Conservation (phyloP, 2,888 invertebrate genomes). For the Elmis aenea region DNA sequence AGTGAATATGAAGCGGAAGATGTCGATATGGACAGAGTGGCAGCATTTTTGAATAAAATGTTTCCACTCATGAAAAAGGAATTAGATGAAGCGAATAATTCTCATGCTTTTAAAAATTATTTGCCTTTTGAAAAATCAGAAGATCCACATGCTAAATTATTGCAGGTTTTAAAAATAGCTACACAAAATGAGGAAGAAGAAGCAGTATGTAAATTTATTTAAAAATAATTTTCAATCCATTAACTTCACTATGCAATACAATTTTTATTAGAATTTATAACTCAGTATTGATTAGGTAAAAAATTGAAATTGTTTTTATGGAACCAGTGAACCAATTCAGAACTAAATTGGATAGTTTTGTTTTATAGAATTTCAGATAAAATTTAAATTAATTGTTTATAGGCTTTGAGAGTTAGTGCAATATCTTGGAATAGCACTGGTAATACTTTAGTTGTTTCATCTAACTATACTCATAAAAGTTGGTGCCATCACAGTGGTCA, state of each 20-base stretch:
- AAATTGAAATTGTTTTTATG: too few relatives aligned
- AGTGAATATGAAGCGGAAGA: slow-evolving; percentile 21
- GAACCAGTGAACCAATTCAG: too few relatives aligned
- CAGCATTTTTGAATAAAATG: slow-evolving; percentile 47
- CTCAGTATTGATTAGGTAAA: too few relatives aligned
- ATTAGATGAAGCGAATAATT: slow-evolving; percentile 41
- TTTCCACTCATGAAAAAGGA: slow-evolving; percentile 48
- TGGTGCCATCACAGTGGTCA: slow-evolving; percentile 45
- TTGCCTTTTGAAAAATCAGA: slow-evolving; percentile 25
- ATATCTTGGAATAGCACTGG: slow-evolving; percentile 45
- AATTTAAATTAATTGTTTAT: too few relatives aligned
- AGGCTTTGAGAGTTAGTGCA: slow-evolving; percentile 28
- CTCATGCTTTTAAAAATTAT: slow-evolving; percentile 38
- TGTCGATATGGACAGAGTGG: slow-evolving; percentile 47
- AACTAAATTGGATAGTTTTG: too few relatives aligned
- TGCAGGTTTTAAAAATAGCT: slow-evolving; percentile 32
- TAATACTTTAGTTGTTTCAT: slow-evolving; percentile 40
- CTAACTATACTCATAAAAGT: slow-evolving; percentile 38
- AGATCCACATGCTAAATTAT: slow-evolving; percentile 32
- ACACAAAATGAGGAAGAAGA: slow-evolving; percentile 6
- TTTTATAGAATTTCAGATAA: too few relatives aligned
- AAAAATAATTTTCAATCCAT: too few relatives aligned
- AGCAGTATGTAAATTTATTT: slow-evolving; percentile 14
- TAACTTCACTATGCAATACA: too few relatives aligned
- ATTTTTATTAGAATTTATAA: too few relatives aligned